Percentiles rank a stretch among this genome's conserved stretches.
Conservation (phyloP, 1,140 invertebrate species). For the Ceratoteleas bidentatus region DNA sequence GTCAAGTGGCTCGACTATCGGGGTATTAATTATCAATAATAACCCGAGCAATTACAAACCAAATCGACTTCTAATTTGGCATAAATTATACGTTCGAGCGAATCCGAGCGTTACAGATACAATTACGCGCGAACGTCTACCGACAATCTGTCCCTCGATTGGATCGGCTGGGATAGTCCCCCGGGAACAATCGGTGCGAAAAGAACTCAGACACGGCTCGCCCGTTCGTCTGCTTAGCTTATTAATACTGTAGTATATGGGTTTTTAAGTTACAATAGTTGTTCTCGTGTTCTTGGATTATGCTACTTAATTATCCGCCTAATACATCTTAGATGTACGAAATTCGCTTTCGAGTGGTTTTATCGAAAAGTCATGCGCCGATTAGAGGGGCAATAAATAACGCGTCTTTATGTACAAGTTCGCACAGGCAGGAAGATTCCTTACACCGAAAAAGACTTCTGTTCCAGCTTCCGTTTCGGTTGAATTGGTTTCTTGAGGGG, state of each 20-base stretch:
- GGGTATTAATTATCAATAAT: slow-evolving; percentile 42
- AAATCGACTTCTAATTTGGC: slow-evolving; percentile 31
- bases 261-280: slow-evolving; percentile 51
- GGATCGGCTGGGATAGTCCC: background rate
- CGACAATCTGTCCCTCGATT: slow-evolving; percentile 24
- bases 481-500: too few species aligned
- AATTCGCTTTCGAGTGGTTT: slow-evolving; percentile 8
- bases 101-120: slow-evolving; percentile 23
- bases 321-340: slow-evolving; percentile 57
- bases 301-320: slow-evolving; percentile 46
- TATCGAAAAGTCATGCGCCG: slow-evolving; percentile 1
- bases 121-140: slow-evolving; percentile 19
- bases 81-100: slow-evolving; percentile 35
- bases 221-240: slow-evolving; percentile 72
- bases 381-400: too few species aligned
- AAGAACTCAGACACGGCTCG: background rate
- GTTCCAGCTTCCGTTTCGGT: too few species aligned
- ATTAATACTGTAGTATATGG: slow-evolving; percentile 79
- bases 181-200: slow-evolving; percentile 1
- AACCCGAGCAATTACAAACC: slow-evolving; percentile 26
- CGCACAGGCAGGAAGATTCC: too few species aligned
- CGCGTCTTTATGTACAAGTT: too few species aligned
- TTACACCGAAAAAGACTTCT: too few species aligned
- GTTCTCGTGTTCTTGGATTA: slow-evolving; percentile 47
- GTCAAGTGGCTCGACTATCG: slow-evolving; percentile 36